A percentile compares a stretch with the other conserved stretches of the same genome.
Evolutionary conservation across 2,797 vertebrate species (phyloP).

Genomic region (Chrysolophus pictus): DNA sequence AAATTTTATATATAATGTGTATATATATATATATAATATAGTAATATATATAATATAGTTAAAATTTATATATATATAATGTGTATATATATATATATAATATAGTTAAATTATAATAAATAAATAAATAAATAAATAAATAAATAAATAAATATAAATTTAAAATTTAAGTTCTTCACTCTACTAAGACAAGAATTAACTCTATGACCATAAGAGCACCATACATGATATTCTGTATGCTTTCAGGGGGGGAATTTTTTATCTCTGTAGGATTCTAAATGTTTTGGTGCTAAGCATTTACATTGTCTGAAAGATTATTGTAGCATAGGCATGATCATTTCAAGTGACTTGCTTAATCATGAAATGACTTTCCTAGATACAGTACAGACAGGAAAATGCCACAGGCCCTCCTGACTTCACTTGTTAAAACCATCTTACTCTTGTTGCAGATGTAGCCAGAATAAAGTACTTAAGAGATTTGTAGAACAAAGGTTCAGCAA

Average conservation of each 20-base stretch:
- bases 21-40: no score
- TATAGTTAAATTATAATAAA: no score
- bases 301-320: background rate
- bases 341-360: background rate
- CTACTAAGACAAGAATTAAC: background rate
- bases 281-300: background rate
- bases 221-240: background rate
- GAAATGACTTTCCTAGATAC: background rate
- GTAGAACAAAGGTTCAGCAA: background rate
- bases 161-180: background rate
- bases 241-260: background rate
- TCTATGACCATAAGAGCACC: background rate
- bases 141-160: no score
- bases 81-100: no score
- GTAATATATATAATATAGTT: no score
- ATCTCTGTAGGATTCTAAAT: background rate
- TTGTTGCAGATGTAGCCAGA: background rate
- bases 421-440: background rate
- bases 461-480: background rate
- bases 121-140: no score
- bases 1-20: no score
- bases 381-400: background rate
- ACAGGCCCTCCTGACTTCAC: fast-evolving
- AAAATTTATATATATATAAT: no score
- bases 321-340: background rate